Percentiles rank a stretch among this genome's conserved stretches.
Evolutionary conservation across 2,888 invertebrate species (phyloP).

Genomic region (Patella depressa): DNA sequence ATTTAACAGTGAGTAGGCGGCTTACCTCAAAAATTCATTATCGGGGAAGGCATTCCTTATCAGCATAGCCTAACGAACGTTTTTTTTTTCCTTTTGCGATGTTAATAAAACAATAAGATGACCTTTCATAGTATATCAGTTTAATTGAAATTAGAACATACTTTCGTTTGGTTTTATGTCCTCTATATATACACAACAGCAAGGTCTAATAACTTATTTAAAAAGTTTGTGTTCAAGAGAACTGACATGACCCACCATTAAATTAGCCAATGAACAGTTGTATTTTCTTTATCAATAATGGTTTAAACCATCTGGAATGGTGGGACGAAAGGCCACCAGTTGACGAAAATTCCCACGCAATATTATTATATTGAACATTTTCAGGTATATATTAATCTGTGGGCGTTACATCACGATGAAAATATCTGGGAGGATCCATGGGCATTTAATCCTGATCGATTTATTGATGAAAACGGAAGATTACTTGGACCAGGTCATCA

Average conservation of each 20-base stretch:
- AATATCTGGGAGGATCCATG: conserved; percentile 58
- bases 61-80: no score
- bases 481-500: conserved; percentile 49
- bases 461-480: conserved; percentile 45
- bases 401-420: conserved; percentile 61
- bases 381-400: conserved; percentile 64
- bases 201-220: neutral
- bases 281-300: no score
- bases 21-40: neutral
- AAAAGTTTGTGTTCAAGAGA: no score
- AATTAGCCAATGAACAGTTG: no score
- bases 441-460: conserved; percentile 55
- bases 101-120: no score
- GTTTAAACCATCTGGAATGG: no score
- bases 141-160: conserved; percentile 13
- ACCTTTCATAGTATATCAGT: no score
- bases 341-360: no score
- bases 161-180: conserved; percentile 29
- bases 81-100: no score
- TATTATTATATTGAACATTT: neutral
- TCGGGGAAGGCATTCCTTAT: no score
- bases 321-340: no score
- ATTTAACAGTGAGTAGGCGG: conserved; percentile 47
- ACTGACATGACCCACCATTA: no score
- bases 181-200: neutral